Conservation (phyloP, 2,797 vertebrate species). For the Loris lydekkerianus region DNA sequence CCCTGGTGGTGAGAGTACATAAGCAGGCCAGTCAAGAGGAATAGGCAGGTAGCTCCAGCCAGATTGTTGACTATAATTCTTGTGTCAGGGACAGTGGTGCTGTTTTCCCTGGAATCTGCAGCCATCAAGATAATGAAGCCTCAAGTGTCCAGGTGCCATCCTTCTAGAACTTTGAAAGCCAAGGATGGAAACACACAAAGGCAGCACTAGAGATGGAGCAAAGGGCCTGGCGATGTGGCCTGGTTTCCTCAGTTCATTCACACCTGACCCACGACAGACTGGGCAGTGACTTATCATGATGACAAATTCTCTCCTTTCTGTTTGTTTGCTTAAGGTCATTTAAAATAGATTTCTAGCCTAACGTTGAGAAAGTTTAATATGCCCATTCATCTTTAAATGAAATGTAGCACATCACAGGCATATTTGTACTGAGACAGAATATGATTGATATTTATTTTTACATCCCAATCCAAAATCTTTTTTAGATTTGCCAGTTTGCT, state of each 20-base stretch:
- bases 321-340: background rate
- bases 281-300: background rate
- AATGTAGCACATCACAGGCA: slow-evolving; percentile 77
- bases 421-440: slow-evolving; percentile 75
- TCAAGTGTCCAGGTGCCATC: background rate
- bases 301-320: background rate
- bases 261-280: background rate
- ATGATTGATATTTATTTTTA: slow-evolving; percentile 34
- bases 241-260: background rate
- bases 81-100: background rate
- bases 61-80: background rate
- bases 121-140: background rate
- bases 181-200: background rate
- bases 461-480: background rate
- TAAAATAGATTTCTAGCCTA: background rate
- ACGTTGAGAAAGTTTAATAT: slow-evolving; percentile 44
- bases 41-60: background rate
- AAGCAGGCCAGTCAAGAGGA: background rate
- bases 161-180: background rate
- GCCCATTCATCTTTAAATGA: slow-evolving; percentile 72
- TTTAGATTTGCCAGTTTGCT: slow-evolving; percentile 88
- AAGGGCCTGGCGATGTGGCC: background rate
- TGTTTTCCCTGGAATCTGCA: background rate
- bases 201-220: background rate
- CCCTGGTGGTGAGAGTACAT: background rate